phyloP scores from a whole-genome alignment of 2,113 vertebrate species.

The Eubucco bourcierii region DNA sequence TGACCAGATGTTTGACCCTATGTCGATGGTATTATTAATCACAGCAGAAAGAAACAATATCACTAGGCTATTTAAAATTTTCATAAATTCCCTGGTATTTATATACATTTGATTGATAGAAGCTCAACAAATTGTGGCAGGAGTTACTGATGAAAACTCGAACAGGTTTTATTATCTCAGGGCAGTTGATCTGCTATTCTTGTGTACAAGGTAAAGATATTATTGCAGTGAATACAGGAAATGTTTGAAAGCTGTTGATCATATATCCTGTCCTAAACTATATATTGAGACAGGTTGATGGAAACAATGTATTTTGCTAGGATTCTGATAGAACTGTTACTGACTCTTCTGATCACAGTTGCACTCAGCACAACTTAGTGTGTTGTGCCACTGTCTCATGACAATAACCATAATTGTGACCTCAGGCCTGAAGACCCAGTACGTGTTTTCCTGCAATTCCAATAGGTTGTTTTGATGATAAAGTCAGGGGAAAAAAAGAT shows the following conservation, averaged over 20 bases:
- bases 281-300: neutral
- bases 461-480: neutral
- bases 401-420: neutral
- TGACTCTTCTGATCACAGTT: neutral
- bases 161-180: neutral
- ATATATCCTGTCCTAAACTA: neutral
- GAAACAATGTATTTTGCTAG: neutral
- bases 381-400: neutral
- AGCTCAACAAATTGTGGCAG: neutral
- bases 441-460: neutral
- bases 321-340: neutral
- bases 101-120: neutral
- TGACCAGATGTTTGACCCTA: neutral
- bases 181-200: neutral
- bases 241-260: neutral
- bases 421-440: neutral
- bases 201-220: neutral
- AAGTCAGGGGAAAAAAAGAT: neutral
- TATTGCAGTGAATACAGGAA: neutral
- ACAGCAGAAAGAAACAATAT: neutral
- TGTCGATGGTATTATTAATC: neutral
- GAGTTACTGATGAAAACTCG: neutral
- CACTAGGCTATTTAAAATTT: neutral
- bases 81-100: neutral
- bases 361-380: neutral